Evolutionary conservation across 2,888 invertebrate species (phyloP).

Genomic region (Ophioninae sp.): DNA sequence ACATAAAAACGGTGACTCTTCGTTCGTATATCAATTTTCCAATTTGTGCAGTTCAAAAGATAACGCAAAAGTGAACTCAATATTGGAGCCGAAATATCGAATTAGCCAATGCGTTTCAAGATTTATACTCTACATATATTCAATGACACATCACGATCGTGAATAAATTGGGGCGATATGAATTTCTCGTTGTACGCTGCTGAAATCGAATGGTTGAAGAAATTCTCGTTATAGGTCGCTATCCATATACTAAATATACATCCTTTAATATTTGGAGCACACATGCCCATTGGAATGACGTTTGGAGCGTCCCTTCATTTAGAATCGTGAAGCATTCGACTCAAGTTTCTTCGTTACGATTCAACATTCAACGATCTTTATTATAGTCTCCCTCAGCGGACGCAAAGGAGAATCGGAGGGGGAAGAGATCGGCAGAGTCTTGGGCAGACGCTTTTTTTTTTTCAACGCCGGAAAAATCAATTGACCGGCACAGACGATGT

Average conservation of each 20-base stretch:
- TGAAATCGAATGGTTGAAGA: neutral
- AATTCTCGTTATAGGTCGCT: neutral
- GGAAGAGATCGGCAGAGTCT: neutral
- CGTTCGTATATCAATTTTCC: neutral
- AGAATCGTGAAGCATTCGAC: slow-evolving; percentile 19
- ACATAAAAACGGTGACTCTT: neutral
- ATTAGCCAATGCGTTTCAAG: no score
- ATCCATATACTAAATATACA: slow-evolving; percentile 29
- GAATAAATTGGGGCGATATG: neutral
- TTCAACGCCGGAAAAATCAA: slow-evolving; percentile 60
- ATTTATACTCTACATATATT: neutral
- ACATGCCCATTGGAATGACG: slow-evolving; percentile 21
- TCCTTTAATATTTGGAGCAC: slow-evolving; percentile 34
- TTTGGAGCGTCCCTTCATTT: slow-evolving; percentile 25
- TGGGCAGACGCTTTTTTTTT: slow-evolving; percentile 27
- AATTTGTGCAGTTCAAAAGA: neutral
- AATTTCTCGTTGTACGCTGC: neutral
- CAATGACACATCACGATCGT: neutral
- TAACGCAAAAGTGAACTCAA: no score
- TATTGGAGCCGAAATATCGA: no score
- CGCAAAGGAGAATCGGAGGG: neutral
- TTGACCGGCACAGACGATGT: slow-evolving; percentile 40
- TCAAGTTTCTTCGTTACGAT: slow-evolving; percentile 8
- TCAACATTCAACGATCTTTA: slow-evolving; percentile 23
- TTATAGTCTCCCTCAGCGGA: slow-evolving; percentile 15